A percentile compares a stretch with the other conserved stretches of the same genome.
These are phyloP conservation scores for Neria commutata DNA, from an alignment of 2,888 invertebrate genomes.

Conservation along the genomic window DNA sequence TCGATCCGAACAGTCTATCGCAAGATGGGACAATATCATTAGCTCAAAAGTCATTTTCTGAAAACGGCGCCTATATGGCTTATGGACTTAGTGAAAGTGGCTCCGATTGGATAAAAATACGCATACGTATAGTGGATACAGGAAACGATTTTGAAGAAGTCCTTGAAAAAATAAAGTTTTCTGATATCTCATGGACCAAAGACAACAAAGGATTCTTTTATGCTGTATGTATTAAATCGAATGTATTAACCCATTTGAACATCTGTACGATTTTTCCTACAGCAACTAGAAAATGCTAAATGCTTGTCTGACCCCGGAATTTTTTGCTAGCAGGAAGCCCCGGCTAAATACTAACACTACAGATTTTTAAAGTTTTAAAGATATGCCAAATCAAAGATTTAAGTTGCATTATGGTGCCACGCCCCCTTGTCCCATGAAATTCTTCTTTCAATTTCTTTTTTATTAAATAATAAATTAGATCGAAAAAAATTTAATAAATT, in stretches of 20 bases:
- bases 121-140: conserved; percentile 74
- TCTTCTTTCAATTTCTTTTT: too few species aligned
- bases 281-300: too few species aligned
- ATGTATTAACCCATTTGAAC: background rate
- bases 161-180: conserved; percentile 91
- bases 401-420: too few species aligned
- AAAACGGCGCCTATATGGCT: conserved; percentile 88
- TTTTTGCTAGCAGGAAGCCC: too few species aligned
- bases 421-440: too few species aligned
- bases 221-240: conserved; percentile 66
- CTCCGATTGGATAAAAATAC: conserved; percentile 95
- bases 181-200: conserved; percentile 91
- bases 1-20: conserved; percentile 94
- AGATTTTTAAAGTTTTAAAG: too few species aligned
- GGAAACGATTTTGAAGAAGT: conserved; percentile 87
- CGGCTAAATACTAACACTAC: too few species aligned
- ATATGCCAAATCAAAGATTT: too few species aligned
- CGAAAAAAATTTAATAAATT: too few species aligned
- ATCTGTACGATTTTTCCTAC: background rate
- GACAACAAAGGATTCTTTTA: conserved; percentile 96
- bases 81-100: conserved; percentile 93
- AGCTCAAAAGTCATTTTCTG: conserved; percentile 78
- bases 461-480: too few species aligned
- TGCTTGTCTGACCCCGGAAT: too few species aligned
- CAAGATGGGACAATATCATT: conserved; percentile 89